These are phyloP conservation scores for Silurus aristotelis DNA, from an alignment of 2,797 vertebrate species.

Conservation along the genomic window DNA sequence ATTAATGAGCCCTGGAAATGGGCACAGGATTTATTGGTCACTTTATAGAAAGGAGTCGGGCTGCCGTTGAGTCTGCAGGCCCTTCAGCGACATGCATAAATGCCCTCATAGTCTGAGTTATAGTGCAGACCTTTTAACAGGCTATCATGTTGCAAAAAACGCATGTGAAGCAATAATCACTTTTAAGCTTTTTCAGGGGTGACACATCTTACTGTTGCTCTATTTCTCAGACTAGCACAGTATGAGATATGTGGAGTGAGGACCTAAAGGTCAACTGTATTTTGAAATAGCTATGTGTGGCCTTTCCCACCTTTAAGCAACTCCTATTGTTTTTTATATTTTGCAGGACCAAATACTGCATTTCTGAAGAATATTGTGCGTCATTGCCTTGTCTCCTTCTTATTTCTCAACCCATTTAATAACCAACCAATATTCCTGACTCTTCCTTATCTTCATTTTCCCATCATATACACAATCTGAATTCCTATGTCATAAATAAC, in stretches of 20 bases:
- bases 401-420: background rate
- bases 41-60: slow-evolving; percentile 39
- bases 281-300: slow-evolving; percentile 18
- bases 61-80: slow-evolving; percentile 34
- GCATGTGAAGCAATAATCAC: slow-evolving; percentile 46
- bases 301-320: slow-evolving; percentile 9
- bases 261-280: slow-evolving; percentile 18
- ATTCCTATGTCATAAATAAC: slow-evolving; percentile 24
- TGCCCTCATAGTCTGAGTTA: slow-evolving; percentile 41
- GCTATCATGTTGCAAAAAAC: slow-evolving; percentile 43
- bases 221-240: background rate
- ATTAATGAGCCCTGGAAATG: slow-evolving; percentile 47
- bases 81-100: slow-evolving; percentile 41
- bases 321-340: background rate
- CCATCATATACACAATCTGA: background rate
- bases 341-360: background rate
- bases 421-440: background rate
- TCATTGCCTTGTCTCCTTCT: background rate
- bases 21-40: slow-evolving; percentile 48
- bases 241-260: background rate
- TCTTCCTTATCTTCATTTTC: slow-evolving; percentile 14
- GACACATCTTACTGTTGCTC: background rate
- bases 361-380: background rate
- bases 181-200: slow-evolving; percentile 30
- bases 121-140: slow-evolving; percentile 36